Percentiles rank a stretch among this genome's conserved stretches.
Conservation (phyloP, 2,888 invertebrate genomes). For the Macrosiphum euphorbiae region DNA sequence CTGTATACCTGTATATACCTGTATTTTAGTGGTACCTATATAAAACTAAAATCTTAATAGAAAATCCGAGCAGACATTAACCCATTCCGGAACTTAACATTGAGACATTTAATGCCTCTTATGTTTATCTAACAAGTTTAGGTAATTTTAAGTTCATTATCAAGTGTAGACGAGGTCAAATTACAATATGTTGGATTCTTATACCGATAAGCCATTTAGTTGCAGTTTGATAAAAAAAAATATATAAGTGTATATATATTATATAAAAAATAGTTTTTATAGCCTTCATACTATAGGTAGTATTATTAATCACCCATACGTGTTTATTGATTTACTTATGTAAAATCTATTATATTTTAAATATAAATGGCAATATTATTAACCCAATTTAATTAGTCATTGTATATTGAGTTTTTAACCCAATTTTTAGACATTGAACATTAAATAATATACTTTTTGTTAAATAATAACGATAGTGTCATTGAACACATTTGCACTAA, state of each 20-base stretch:
- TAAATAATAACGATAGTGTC: not conserved
- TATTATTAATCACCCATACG: not conserved
- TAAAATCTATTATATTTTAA: not conserved
- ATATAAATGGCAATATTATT: not conserved
- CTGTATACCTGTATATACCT: no score
- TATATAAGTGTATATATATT: not conserved
- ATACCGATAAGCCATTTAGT: constrained; percentile 38
- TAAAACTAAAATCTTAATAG: not conserved
- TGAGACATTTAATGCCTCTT: not conserved
- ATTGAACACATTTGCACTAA: not conserved
- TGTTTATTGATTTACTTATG: constrained; percentile 8
- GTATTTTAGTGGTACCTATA: not conserved
- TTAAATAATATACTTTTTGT: not conserved
- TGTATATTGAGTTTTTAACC: not conserved
- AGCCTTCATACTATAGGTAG: not conserved
- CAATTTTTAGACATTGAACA: not conserved
- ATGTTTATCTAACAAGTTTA: constrained; percentile 27
- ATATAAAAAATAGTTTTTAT: not conserved
- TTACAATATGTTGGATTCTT: constrained; percentile 13
- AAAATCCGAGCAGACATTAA: not conserved
- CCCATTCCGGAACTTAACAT: not conserved
- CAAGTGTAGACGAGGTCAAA: constrained; percentile 33
- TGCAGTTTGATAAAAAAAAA: constrained; percentile 15
- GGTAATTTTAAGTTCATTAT: constrained; percentile 36
- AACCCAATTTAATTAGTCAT: not conserved